Conservation (phyloP, 2,888 invertebrate genomes). For the Abrostola triplasia region DNA sequence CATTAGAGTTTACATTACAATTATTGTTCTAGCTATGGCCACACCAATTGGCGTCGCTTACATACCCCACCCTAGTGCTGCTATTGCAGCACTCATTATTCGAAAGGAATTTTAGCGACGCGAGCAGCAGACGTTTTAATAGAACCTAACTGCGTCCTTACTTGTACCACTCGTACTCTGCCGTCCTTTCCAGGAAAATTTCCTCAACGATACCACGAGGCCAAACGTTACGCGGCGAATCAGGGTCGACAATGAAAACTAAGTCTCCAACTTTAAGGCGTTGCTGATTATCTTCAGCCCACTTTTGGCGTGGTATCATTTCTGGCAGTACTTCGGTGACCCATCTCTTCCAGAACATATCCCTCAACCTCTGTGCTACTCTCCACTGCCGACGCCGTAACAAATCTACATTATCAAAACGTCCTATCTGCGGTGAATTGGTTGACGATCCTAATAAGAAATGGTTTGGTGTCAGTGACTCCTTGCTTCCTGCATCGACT, state of each 20-base stretch:
- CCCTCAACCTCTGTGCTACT: slow-evolving; percentile 25
- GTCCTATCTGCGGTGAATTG: slow-evolving; percentile 11
- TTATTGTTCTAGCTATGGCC: no score
- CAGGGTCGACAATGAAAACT: neutral
- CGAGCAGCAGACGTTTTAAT: neutral
- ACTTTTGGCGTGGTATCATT: slow-evolving; percentile 18
- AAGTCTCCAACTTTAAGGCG: slow-evolving; percentile 20
- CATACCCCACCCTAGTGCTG: neutral
- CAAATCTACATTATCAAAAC: slow-evolving; percentile 17
- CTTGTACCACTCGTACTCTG: neutral
- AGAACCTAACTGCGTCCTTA: neutral
- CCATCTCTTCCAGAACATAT: slow-evolving; percentile 39
- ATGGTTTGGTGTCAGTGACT: slow-evolving; percentile 52
- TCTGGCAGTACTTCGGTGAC: slow-evolving; percentile 36
- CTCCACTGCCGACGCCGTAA: slow-evolving; percentile 37
- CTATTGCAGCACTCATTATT: neutral
- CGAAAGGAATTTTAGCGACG: neutral
- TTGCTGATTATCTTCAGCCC: slow-evolving; percentile 8
- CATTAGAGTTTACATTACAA: no score
- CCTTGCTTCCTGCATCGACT: slow-evolving; percentile 10
- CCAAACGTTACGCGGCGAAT: neutral
- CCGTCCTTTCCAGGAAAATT: neutral
- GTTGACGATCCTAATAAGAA: slow-evolving; percentile 48
- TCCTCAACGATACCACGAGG: neutral
- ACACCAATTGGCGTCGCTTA: no score